phyloP scores from a whole-genome alignment of 2,113 vertebrate genomes.

The Antennarius striatus region DNA sequence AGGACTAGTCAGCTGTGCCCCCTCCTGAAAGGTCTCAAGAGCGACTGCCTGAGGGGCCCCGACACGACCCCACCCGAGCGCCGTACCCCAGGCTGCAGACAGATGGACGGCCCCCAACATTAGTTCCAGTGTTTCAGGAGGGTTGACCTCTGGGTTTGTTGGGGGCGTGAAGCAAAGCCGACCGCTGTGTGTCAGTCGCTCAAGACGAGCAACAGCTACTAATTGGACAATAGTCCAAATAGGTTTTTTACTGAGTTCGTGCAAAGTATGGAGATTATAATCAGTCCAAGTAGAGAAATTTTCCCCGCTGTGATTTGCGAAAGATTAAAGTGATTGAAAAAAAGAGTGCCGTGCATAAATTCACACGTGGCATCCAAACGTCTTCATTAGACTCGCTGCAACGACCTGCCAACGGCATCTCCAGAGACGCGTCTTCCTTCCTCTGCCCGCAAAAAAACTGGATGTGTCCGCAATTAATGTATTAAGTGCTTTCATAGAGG shows the following conservation, averaged over 20 bases:
- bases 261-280: not conserved
- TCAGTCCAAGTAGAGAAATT: not conserved
- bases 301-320: not conserved
- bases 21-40: constrained; percentile 52
- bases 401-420: constrained; percentile 25
- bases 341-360: constrained; percentile 3
- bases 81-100: constrained; percentile 61
- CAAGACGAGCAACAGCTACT: not conserved
- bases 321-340: constrained; percentile 15
- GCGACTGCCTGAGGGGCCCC: constrained; percentile 44
- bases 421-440: constrained; percentile 17
- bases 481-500: constrained; percentile 1
- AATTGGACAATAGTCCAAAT: not conserved
- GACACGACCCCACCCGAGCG: constrained; percentile 36
- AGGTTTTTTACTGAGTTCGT: not conserved
- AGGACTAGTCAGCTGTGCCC: constrained; percentile 59
- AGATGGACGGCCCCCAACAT: constrained; percentile 69
- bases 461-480: not conserved
- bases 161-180: not conserved
- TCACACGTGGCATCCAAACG: not conserved
- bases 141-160: constrained; percentile 32
- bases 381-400: constrained; percentile 13
- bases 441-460: constrained; percentile 7
- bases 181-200: not conserved
- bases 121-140: constrained; percentile 68